Evolutionary conservation across 1,140 invertebrate genomes (phyloP).

Genomic region (Solenopsis invicta): DNA sequence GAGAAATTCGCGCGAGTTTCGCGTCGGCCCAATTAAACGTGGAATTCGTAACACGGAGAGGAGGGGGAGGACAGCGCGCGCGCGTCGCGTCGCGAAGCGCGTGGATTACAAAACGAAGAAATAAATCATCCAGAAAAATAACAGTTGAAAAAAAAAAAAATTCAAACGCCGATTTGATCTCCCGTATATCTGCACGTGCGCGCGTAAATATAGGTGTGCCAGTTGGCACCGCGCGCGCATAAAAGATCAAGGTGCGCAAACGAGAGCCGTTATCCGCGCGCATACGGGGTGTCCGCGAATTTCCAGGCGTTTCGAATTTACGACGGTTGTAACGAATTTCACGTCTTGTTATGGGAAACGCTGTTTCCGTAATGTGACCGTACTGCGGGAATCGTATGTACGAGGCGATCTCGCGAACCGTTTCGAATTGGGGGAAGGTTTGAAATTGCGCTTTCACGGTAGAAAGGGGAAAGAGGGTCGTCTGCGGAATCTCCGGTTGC

Average conservation of each 20-base stretch:
- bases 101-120: not conserved
- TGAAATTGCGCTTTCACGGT: slow-evolving; percentile 53
- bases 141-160: slow-evolving; percentile 24
- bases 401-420: slow-evolving; percentile 6
- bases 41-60: slow-evolving; percentile 14
- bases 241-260: slow-evolving; percentile 64
- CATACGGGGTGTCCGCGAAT: slow-evolving; percentile 52
- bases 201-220: slow-evolving; percentile 76
- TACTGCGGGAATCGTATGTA: not conserved
- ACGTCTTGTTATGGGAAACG: not conserved
- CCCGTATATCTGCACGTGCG: slow-evolving; percentile 1
- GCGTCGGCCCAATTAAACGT: not conserved
- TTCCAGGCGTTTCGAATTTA: slow-evolving; percentile 8
- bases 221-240: slow-evolving; percentile 70
- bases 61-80: not conserved
- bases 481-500: slow-evolving; percentile 33
- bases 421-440: slow-evolving; percentile 39
- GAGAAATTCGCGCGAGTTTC: slow-evolving; percentile 22
- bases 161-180: not conserved
- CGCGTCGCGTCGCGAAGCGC: not conserved
- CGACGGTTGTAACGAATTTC: not conserved
- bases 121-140: not conserved
- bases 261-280: slow-evolving; percentile 60
- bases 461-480: not conserved
- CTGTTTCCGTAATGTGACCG: not conserved